Conservation (phyloP, 2,797 vertebrate genomes). For the Sparus aurata region DNA sequence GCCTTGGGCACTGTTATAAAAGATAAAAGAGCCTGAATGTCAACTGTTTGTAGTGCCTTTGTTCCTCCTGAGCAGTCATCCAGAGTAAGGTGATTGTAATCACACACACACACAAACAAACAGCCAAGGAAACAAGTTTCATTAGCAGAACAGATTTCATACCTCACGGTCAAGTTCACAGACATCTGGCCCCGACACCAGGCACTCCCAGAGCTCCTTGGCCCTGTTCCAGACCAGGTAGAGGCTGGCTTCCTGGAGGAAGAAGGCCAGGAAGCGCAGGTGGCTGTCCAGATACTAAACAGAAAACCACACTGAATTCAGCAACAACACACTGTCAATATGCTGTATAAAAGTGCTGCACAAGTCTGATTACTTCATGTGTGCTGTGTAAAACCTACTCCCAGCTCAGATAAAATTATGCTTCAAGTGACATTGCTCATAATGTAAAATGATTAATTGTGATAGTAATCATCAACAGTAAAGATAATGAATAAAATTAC, state of each 20-base stretch:
- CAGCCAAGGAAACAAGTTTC: neutral
- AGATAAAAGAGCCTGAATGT: neutral
- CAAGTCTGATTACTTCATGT: neutral
- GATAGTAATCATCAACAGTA: conserved; percentile 5
- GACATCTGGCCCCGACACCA: conserved; percentile 96
- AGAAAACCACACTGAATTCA: conserved; percentile 27
- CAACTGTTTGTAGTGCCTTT: neutral
- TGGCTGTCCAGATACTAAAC: conserved; percentile 97
- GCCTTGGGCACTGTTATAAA: neutral
- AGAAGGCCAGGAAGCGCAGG: conserved; percentile 99
- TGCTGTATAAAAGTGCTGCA: neutral
- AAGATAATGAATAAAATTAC: neutral
- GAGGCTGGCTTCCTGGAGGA: conserved; percentile 98
- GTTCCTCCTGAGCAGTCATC: conserved; percentile 19
- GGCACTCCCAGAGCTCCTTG: conserved; percentile 98
- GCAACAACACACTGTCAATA: neutral
- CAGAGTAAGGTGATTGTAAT: neutral
- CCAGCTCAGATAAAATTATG: neutral
- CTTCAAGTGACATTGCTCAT: neutral
- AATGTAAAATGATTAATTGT: neutral
- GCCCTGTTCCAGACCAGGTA: conserved; percentile 99
- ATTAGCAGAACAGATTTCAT: conserved; percentile 50
- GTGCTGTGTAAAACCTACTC: neutral
- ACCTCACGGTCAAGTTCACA: conserved; percentile 98
- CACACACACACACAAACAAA: conserved; percentile 25